phyloP scores from a whole-genome alignment of 2,797 vertebrate genomes.

The Glossophaga mutica region DNA sequence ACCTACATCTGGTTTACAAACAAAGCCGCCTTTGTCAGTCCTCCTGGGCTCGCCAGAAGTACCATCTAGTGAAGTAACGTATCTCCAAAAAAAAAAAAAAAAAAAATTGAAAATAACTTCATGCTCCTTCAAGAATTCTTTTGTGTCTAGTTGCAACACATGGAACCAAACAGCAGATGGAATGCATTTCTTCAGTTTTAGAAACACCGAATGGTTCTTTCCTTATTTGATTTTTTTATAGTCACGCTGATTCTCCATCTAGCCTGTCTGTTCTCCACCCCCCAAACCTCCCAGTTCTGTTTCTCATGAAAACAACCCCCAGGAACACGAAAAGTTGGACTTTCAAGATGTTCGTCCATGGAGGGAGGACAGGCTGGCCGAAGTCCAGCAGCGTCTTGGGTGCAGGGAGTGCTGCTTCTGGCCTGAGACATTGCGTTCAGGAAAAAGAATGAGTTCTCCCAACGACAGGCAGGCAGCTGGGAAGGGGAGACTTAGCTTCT shows the following conservation, averaged over 20 bases:
- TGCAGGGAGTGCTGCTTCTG: background rate
- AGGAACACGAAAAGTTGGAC: background rate
- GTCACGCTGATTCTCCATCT: background rate
- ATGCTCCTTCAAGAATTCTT: background rate
- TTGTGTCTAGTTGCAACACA: background rate
- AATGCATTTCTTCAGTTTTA: background rate
- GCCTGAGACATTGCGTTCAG: background rate
- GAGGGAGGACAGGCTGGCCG: too few species aligned
- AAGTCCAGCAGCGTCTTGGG: fast-evolving
- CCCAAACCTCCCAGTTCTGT: background rate
- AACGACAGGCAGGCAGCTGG: background rate
- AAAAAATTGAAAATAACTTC: background rate
- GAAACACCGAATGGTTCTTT: background rate
- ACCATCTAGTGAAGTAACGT: background rate
- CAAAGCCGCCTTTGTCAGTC: background rate
- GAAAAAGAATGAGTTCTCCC: background rate
- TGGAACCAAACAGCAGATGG: conserved; percentile 20
- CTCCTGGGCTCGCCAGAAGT: background rate
- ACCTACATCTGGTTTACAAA: background rate
- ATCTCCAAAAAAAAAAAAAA: background rate
- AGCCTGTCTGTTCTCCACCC: background rate
- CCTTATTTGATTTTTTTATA: background rate
- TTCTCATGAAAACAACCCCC: background rate
- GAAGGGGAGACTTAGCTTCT: background rate
- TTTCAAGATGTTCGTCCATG: background rate